Conservation (phyloP, 2,888 invertebrate species). For the Galerucella calmariensis region DNA sequence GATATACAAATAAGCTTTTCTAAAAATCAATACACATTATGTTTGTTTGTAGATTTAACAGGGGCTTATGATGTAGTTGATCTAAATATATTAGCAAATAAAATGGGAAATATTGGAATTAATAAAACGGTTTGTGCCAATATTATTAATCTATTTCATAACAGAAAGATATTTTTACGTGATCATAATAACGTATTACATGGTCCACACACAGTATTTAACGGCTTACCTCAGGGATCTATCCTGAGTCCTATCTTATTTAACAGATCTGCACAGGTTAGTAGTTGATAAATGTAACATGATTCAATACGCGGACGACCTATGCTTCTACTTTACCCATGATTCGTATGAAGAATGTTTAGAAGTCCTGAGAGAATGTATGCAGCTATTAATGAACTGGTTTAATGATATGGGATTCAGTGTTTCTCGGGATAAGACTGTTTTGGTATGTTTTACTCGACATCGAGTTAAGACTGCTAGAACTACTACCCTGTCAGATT, state of each 20-base stretch:
- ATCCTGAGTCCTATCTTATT: not conserved
- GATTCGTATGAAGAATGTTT: slow-evolving; percentile 9
- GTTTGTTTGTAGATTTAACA: slow-evolving; percentile 9
- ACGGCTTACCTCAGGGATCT: slow-evolving; percentile 9
- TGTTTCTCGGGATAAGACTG: slow-evolving; percentile 13
- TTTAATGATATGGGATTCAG: slow-evolving; percentile 1
- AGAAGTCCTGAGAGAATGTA: slow-evolving; percentile 1
- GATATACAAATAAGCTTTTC: not conserved
- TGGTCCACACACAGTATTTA: slow-evolving; percentile 3
- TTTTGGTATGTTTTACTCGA: slow-evolving; percentile 11
- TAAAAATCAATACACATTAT: slow-evolving; percentile 5
- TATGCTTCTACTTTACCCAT: slow-evolving; percentile 1
- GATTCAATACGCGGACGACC: slow-evolving; percentile 6
- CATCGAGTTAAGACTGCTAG: slow-evolving; percentile 7
- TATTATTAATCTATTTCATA: slow-evolving; percentile 7
- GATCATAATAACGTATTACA: slow-evolving; percentile 7
- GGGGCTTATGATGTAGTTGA: slow-evolving; percentile 9
- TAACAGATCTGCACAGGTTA: slow-evolving; percentile 9
- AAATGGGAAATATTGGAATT: not conserved
- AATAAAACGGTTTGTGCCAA: not conserved
- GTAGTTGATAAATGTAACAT: not conserved
- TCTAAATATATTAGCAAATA: slow-evolving; percentile 7
- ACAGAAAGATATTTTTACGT: slow-evolving; percentile 1
- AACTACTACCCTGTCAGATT: not conserved
- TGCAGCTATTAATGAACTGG: not conserved